These are phyloP conservation scores for Aepyceros melampus DNA, from an alignment of 2,113 vertebrate genomes.

Conservation along the genomic window DNA sequence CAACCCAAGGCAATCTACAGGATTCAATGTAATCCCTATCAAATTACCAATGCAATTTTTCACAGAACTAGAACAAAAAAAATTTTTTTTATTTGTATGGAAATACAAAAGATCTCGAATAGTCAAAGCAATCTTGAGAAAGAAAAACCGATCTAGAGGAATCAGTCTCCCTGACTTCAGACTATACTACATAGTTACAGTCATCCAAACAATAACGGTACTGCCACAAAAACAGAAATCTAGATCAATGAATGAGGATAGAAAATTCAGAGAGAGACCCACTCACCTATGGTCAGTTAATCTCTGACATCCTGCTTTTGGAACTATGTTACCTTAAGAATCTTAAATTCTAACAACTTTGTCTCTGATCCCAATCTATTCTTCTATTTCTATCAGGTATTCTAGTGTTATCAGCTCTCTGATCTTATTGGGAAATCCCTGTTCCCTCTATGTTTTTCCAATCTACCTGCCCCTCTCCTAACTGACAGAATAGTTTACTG, in stretches of 20 bases:
- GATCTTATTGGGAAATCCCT: not conserved
- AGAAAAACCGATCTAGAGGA: not conserved
- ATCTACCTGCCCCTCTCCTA: not conserved
- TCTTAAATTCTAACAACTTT: not conserved
- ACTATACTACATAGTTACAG: not conserved
- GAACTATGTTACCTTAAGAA: not conserved
- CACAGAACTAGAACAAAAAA: not conserved
- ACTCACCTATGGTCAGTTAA: not conserved
- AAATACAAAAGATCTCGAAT: not conserved
- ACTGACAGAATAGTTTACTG: not conserved
- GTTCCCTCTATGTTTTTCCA: not conserved
- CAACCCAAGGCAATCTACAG: not conserved
- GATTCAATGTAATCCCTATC: not conserved
- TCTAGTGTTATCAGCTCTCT: not conserved
- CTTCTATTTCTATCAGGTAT: not conserved
- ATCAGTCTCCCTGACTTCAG: not conserved
- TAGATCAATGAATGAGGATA: not conserved
- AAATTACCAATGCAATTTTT: not conserved
- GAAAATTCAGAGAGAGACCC: not conserved
- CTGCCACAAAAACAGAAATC: not conserved
- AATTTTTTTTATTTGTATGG: not conserved
- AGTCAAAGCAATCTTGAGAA: not conserved
- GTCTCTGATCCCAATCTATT: not conserved
- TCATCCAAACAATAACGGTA: not conserved
- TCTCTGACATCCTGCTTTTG: not conserved